Conservation (phyloP, 2,888 invertebrate genomes). For the Macrophya alboannulata region DNA sequence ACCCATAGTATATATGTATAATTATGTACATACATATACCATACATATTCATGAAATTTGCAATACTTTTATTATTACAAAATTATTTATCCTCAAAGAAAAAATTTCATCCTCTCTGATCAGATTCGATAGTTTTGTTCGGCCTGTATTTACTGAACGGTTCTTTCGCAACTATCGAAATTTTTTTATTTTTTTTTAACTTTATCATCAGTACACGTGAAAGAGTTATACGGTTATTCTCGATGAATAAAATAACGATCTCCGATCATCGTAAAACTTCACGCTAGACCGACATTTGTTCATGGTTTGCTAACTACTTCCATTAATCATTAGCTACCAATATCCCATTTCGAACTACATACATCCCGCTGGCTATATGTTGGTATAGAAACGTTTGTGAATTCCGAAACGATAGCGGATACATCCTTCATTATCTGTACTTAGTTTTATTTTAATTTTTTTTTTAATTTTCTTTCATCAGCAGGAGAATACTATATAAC, state of each 20-base stretch:
- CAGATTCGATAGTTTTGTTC: too few species aligned
- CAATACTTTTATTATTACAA: too few species aligned
- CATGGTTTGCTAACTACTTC: conserved; percentile 30
- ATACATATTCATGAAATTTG: too few species aligned
- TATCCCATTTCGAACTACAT: not conserved
- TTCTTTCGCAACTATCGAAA: not conserved
- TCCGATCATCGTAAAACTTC: conserved; percentile 5
- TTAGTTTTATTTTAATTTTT: not conserved
- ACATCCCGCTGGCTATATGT: not conserved
- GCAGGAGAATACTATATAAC: too few species aligned
- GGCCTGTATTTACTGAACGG: not conserved
- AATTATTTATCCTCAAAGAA: too few species aligned
- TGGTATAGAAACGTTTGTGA: not conserved
- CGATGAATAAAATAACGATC: conserved; percentile 28
- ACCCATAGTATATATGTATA: too few species aligned
- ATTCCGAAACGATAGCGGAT: conserved; percentile 7
- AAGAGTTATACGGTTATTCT: not conserved
- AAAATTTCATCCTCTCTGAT: too few species aligned
- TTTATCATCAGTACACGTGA: not conserved
- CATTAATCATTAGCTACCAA: conserved; percentile 15
- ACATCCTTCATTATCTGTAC: not conserved
- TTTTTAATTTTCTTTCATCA: too few species aligned
- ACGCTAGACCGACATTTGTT: not conserved
- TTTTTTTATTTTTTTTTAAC: too few species aligned
- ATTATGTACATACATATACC: too few species aligned